Percentiles rank a stretch among this genome's conserved stretches.
Evolutionary conservation across 23 tunicate genomes (phyloP).

Genomic region (Botrylloides violaceus): DNA sequence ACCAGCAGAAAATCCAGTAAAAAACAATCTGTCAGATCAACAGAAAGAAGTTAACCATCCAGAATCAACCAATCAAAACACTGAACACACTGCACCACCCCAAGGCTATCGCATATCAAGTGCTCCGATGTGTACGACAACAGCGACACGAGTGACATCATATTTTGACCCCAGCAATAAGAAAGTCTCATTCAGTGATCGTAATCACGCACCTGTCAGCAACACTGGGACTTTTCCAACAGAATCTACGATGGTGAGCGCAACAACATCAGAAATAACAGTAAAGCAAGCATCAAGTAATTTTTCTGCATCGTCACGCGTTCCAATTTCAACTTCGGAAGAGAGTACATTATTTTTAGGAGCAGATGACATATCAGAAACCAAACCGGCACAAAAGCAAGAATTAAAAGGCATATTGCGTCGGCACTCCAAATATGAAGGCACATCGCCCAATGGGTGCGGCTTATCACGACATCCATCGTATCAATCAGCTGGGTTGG

Average conservation of each 20-base stretch:
- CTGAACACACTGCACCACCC: not conserved
- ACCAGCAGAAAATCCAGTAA: not conserved
- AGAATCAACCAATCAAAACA: not conserved
- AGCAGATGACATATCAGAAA: not conserved
- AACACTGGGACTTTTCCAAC: not conserved
- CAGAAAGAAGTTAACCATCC: not conserved
- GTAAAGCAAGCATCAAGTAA: not conserved
- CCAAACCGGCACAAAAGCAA: not conserved
- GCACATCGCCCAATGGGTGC: not conserved
- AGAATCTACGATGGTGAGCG: not conserved
- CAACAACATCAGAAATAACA: not conserved
- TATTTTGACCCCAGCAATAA: slow-evolving; percentile 7
- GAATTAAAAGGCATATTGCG: slow-evolving; percentile 52
- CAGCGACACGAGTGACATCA: slow-evolving; percentile 43
- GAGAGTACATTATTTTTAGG: not conserved
- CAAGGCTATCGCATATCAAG: not conserved
- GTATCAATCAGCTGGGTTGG: slow-evolving; percentile 70
- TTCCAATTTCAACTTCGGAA: not conserved
- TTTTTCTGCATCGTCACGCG: not conserved
- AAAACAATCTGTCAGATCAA: not conserved
- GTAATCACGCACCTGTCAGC: not conserved
- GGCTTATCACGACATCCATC: slow-evolving; percentile 20
- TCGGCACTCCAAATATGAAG: slow-evolving; percentile 58
- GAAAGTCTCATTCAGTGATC: not conserved
- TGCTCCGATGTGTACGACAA: slow-evolving; percentile 2